Evolutionary conservation across 2,888 invertebrate genomes (phyloP), one percentile per base, ranked within the genome.

Genomic region (Aporophyla lueneburgensis): DNA sequence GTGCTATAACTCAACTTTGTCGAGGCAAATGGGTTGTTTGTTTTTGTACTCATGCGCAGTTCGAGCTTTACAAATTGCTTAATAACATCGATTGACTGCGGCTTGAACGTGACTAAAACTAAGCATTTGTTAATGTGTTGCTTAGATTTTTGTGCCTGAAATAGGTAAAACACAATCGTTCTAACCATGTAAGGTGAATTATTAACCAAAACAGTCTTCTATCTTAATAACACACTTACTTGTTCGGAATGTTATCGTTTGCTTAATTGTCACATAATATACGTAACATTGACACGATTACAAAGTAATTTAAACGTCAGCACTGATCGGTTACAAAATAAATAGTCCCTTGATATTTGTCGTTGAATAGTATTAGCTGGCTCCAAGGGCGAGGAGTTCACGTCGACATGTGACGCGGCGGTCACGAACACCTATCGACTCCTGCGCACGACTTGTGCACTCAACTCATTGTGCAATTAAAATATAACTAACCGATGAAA

Each of bases 351-450:
- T 85, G 78, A 84, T 80, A 71, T 76, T 70, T 77, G 79, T 83
- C 79, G 69, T 80, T 76, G 74, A 80, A 85, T 85, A 74, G 78
- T 76, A 76, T 82, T 78, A 69, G 74, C 61, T 76, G 43, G 56
- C 40, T 27, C 59, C 95, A 94, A 95, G 95, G 95, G 93, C 94
- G 92, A 78, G 76, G 85, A 90, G 91, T 92, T 94, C 94, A 95
- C 95, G 94, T 89, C 86, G 91, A 88, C 91, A 88, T 92, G 90
- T 93, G 93, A 95, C 94, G 92, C 87, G 87, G 74, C 84, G 89
- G 90, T 93, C 95, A 95, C 95, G 95, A 89, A 79, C 86, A 82
- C 87, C 86, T 78, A 89, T 91, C 91, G 84, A 92, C 90, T 92
- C 91, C 90, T 85, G 92, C 90, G 90, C 95, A 94, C 93, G 94